phyloP scores from a whole-genome alignment of 2,888 invertebrate species.

The Pseudococcus jackbeardsleyi region DNA sequence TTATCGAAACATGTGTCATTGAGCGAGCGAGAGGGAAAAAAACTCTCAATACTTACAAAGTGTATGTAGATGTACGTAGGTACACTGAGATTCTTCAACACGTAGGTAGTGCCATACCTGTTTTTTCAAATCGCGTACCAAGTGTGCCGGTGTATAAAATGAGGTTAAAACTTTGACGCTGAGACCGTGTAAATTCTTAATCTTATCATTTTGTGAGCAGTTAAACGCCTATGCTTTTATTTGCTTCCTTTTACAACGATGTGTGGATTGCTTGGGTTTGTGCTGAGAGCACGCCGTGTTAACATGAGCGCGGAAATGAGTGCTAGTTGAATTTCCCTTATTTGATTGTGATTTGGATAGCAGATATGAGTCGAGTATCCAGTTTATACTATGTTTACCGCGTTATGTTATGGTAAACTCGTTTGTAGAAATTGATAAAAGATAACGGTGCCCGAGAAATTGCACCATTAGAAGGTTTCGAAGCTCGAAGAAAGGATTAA shows the following conservation, averaged over 20 bases:
- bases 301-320: constrained; percentile 29
- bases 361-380: constrained; percentile 27
- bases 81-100: constrained; percentile 1
- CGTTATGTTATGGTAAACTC: neutral
- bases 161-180: constrained; percentile 46
- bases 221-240: constrained; percentile 48
- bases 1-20: too few relatives aligned
- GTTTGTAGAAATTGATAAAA: constrained; percentile 39
- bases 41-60: neutral
- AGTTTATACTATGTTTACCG: constrained; percentile 13
- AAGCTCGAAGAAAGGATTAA: neutral
- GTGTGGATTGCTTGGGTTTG: neutral
- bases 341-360: constrained; percentile 43
- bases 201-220: constrained; percentile 46
- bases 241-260: constrained; percentile 30
- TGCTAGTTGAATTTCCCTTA: constrained; percentile 49
- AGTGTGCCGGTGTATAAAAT: constrained; percentile 12
- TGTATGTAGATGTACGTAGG: neutral
- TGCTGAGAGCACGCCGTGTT: constrained; percentile 19
- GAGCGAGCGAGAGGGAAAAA: too few relatives aligned
- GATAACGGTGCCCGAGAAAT: constrained; percentile 26
- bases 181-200: constrained; percentile 32
- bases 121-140: constrained; percentile 23
- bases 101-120: constrained; percentile 52
- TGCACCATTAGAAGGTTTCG: neutral